These are phyloP conservation scores for Zophobas atratus DNA, from an alignment of 1,140 invertebrate species.

Conservation along the genomic window DNA sequence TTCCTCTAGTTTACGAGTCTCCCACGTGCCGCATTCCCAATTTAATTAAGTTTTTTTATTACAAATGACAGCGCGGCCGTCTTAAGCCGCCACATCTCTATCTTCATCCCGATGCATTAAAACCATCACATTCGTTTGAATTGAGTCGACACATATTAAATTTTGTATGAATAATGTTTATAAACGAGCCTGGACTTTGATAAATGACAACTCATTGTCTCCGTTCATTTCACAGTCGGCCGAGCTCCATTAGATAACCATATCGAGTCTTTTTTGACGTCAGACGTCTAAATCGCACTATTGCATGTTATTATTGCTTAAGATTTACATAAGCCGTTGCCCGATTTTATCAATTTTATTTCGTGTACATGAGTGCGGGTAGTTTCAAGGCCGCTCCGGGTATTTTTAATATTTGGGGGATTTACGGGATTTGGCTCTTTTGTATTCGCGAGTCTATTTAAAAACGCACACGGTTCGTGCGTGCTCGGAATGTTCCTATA, in stretches of 20 bases:
- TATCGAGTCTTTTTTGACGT: conserved; percentile 1
- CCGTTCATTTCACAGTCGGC: not conserved
- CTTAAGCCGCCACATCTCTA: not conserved
- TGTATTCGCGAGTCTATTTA: not conserved
- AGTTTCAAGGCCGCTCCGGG: not conserved
- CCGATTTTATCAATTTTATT: conserved; percentile 1
- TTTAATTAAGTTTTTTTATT: too few species aligned
- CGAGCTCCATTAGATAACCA: conserved; percentile 3
- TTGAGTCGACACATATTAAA: conserved; percentile 9
- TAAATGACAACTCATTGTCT: conserved; percentile 9
- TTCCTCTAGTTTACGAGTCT: too few species aligned
- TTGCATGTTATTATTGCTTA: not conserved
- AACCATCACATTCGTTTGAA: conserved; percentile 5
- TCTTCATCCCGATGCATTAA: not conserved
- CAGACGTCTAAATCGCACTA: not conserved
- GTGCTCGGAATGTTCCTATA: not conserved
- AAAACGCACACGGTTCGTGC: not conserved
- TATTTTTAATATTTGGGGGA: not conserved
- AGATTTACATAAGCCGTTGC: conserved; percentile 7
- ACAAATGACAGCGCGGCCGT: not conserved
- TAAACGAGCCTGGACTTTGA: not conserved
- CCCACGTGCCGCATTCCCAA: too few species aligned
- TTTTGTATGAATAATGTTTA: conserved; percentile 12
- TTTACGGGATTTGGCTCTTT: not conserved
- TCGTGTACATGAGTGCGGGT: not conserved